Evolutionary conservation across 2,797 vertebrate genomes (phyloP), one percentile per base, ranked within the genome.

Genomic region (Holocentrus rufus): DNA sequence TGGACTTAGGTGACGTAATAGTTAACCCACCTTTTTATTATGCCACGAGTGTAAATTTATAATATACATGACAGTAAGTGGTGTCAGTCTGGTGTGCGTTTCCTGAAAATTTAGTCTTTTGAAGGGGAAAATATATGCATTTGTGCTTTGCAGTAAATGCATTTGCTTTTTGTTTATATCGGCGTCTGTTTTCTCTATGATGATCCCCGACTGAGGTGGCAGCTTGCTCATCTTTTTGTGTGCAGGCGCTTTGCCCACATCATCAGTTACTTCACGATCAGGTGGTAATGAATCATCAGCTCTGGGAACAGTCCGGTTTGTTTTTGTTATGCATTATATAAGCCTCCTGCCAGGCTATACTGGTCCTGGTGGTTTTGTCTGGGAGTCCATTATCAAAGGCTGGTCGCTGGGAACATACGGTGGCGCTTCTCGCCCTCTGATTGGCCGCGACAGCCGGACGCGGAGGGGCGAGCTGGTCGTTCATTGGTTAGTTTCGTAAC

Each of bases 401-500:
- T 10, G 8, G 11, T 34, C 31, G 67, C 74, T 69, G 15, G 20
- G 36, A 54, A 64, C 80, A 68, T 67, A 79, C 71, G 76, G 69
- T 65, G 56, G 56, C 39, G 52, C 54, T 75, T 58, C 69, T 65
- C 60, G 79, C 6, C 25, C 50, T 83, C 63, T 85, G 82, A 91
- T 90, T 90, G 89, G 90, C 76, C 30, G 79, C 72, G 84, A 90
- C 87, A 82, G 85, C 79, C 81, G 72, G 79, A 77, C 74, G 76
- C 74, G 79, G 10, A 54, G 87, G 81, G 17, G 71, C 60, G 76
- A 78, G 79, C 72, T 65, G 76, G n/a, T 34, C 71, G 61, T 65
- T 90, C 69, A 98, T 97, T 98, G 96, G 97, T 61, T 80, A 14
- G 42, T 79, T 80, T 85, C 31, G 88, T 92, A 98, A 98, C 97